phyloP scores from a whole-genome alignment of 2,888 invertebrate species.

The Physocephala rufipes region DNA sequence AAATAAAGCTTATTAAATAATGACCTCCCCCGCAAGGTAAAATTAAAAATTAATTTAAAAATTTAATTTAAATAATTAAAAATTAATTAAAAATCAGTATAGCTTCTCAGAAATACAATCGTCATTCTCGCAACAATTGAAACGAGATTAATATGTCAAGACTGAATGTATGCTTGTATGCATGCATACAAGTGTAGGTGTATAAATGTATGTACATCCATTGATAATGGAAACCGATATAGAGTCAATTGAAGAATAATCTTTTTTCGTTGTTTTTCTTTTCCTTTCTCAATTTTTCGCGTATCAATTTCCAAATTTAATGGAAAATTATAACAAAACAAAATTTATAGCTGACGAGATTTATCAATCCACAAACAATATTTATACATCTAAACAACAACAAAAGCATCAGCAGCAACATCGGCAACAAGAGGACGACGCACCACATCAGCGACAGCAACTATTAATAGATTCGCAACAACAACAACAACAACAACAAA shows the following conservation, averaged over 20 bases:
- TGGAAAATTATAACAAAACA: slow-evolving; percentile 8
- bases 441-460: too few species aligned
- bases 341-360: slow-evolving; percentile 50
- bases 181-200: too few species aligned
- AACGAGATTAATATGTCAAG: slow-evolving; percentile 10
- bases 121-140: slow-evolving; percentile 7
- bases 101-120: not conserved
- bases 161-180: slow-evolving; percentile 10
- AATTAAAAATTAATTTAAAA: not conserved
- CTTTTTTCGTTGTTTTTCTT: slow-evolving; percentile 14
- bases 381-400: slow-evolving; percentile 44
- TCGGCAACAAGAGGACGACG: slow-evolving; percentile 29
- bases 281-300: not conserved
- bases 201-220: too few species aligned
- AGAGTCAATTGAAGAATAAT: slow-evolving; percentile 15
- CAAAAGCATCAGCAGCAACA: slow-evolving; percentile 34
- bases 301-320: slow-evolving; percentile 3
- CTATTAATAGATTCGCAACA: slow-evolving; percentile 11
- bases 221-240: not conserved
- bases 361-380: slow-evolving; percentile 51
- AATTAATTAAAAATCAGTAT: slow-evolving; percentile 5
- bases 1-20: too few species aligned
- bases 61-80: slow-evolving; percentile 3
- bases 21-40: not conserved
- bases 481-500: slow-evolving; percentile 43